Conservation (phyloP, 2,888 invertebrate genomes). For the Diarsia rubi region DNA sequence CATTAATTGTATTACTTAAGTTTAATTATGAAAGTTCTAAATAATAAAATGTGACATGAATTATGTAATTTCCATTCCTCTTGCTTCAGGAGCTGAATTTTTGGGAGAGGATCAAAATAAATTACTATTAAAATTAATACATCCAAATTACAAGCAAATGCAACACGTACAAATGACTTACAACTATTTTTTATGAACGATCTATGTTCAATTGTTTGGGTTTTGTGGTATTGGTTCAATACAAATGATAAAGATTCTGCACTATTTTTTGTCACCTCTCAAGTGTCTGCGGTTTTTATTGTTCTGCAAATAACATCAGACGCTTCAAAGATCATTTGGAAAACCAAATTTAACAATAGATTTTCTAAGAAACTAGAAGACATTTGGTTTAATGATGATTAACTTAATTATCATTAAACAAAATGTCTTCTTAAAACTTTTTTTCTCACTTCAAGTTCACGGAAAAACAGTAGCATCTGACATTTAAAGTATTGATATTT, state of each 20-base stretch:
- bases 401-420: slow-evolving; percentile 27
- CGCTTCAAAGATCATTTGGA: slow-evolving; percentile 26
- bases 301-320: not conserved
- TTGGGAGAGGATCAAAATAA: not conserved
- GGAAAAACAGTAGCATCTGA: slow-evolving; percentile 47
- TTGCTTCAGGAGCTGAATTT: not conserved
- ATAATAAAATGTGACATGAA: not conserved
- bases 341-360: not conserved
- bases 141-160: not conserved
- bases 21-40: not conserved
- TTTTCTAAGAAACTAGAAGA: slow-evolving; percentile 24
- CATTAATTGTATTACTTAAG: not conserved
- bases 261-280: slow-evolving; percentile 7
- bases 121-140: not conserved
- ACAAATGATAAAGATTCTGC: not conserved
- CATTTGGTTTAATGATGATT: too few species aligned
- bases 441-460: slow-evolving; percentile 50
- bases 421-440: slow-evolving; percentile 37
- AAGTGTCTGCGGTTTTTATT: not conserved
- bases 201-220: not conserved
- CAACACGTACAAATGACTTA: too few species aligned
- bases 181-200: not conserved
- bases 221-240: not conserved
- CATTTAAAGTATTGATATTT: slow-evolving; percentile 54
- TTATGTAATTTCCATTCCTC: not conserved